Base-by-base conservation (phyloP, 30 jellyfish, hydroid and myxozoan species). In the Turritopsis dohrnii region DNA sequence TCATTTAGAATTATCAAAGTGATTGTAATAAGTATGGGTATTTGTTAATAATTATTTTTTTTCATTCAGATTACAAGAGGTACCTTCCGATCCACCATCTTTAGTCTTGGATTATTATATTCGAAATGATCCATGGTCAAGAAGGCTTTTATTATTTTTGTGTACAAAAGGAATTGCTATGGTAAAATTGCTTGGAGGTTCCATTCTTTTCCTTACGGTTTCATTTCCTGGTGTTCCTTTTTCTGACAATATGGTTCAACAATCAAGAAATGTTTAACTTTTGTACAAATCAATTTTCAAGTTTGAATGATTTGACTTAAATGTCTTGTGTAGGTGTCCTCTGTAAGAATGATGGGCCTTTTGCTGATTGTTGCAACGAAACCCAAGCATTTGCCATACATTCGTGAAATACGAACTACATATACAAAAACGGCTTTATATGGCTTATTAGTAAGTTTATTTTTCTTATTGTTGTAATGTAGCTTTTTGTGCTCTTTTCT, bases 71-170 rank as follows among this genome's bases (percentile, higher is more conserved):
- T 66, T 94, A 71, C 99, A 94, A 76, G 99, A 94, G 75, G 94
- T 94, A n/a, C 97, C 99, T 26, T 84, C 85, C 81, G 96, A 89
- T 80, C 99, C 99, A 65, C 96, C 96, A 65, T 94, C 99, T 23
- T 74, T 94, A 28, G 90, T 94, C 8, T 52, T 94, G 88, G 99
- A 94, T 79, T 94, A 94, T 73, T 94, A 94, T 85, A 89, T 94
- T 29, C 52, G 99, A 74, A 94, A 79, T 85, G 99, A 94, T 82
- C 97, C 95, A 20, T 94, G 99, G 99, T 86, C 97, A 16, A 89
- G 85, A 74, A 77, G 96, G 25, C 84, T 94, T 8, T 85, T 87
- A 30, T 89, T 93, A 0, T 92, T 92, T 79, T 85, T 92, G 16
- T 74, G 92, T 54, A 83, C 93, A 8, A 89, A 92, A 52, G 98